phyloP scores from a whole-genome alignment of 2,113 vertebrate species.

The Saimiri boliviensis region DNA sequence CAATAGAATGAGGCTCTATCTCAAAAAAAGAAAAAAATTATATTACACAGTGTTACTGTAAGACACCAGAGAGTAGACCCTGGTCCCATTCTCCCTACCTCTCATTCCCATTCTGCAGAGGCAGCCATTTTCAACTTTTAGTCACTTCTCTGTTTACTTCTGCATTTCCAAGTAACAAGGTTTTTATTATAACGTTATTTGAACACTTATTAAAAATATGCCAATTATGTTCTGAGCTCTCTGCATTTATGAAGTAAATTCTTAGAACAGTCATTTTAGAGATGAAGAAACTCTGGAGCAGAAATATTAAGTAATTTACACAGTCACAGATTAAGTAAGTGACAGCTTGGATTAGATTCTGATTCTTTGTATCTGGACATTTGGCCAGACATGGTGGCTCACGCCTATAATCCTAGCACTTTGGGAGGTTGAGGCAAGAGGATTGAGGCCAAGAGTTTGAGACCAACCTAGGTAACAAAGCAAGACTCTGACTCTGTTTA shows the following conservation, averaged over 20 bases:
- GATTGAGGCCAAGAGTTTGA: no score
- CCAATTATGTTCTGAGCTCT: not conserved
- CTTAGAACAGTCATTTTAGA: not conserved
- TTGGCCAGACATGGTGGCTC: no score
- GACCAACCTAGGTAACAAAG: no score
- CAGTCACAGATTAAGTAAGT: not conserved
- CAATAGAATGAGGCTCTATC: no score
- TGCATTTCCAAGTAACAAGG: not conserved
- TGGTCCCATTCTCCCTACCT: not conserved
- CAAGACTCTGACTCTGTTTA: no score
- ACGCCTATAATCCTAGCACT: no score
- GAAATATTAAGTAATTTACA: not conserved
- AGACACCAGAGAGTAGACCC: not conserved
- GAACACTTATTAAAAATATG: not conserved
- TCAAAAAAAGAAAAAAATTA: not conserved
- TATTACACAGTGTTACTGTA: not conserved
- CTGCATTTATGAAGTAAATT: not conserved
- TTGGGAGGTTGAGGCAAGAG: no score
- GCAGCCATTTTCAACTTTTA: not conserved
- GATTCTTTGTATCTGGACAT: not conserved
- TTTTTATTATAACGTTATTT: not conserved
- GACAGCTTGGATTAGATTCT: not conserved
- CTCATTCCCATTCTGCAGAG: not conserved
- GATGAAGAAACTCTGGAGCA: constrained; percentile 11
- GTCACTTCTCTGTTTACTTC: constrained; percentile 7